Conservation (phyloP, 1,140 invertebrate genomes). For the Drosophila oshimai region DNA sequence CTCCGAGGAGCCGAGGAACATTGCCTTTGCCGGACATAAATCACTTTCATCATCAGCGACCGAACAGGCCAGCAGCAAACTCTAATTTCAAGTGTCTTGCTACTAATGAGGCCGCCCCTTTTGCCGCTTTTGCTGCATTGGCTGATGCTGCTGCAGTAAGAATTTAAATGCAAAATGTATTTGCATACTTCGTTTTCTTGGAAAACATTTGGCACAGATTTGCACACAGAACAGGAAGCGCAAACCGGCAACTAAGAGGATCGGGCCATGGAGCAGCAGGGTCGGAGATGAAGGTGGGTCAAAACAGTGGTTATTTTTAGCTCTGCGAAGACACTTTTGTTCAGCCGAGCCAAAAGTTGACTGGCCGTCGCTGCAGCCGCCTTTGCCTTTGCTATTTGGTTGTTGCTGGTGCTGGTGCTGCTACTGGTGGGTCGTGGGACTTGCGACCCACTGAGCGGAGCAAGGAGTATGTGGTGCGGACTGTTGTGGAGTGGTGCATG, state of each 20-base stretch:
- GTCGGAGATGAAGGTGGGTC: conserved; percentile 13
- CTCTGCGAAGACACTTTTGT: conserved; percentile 48
- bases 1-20: conserved; percentile 11
- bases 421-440: conserved; percentile 35
- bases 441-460: conserved; percentile 20
- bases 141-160: conserved; percentile 20
- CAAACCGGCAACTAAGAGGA: conserved; percentile 31
- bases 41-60: conserved; percentile 66
- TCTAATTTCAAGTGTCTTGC: conserved; percentile 53
- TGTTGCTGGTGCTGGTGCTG: neutral
- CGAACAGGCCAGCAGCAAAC: conserved; percentile 26
- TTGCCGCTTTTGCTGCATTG: conserved; percentile 5
- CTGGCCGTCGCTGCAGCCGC: conserved; percentile 35
- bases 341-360: conserved; percentile 53
- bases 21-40: conserved; percentile 53
- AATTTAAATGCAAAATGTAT: conserved; percentile 44
- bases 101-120: conserved; percentile 51
- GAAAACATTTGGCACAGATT: conserved; percentile 70
- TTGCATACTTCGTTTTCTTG: conserved; percentile 51
- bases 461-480: neutral
- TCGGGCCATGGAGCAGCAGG: conserved; percentile 14
- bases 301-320: conserved; percentile 60
- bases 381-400: conserved; percentile 13
- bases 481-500: conserved; percentile 8
- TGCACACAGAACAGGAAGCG: conserved; percentile 60